phyloP scores from a whole-genome alignment of 2,113 vertebrate species.

The Astur gentilis region DNA sequence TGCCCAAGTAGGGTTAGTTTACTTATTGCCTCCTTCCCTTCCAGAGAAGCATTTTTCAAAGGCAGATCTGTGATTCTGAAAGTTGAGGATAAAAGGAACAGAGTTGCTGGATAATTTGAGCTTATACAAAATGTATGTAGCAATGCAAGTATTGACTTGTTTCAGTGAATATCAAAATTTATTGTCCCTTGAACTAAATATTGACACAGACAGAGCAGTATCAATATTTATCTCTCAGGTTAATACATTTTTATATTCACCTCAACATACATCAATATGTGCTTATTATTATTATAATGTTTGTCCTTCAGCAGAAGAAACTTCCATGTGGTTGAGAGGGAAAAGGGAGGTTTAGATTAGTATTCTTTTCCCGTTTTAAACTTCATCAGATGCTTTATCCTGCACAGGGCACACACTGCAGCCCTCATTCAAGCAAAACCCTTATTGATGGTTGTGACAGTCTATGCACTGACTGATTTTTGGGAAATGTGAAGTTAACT shows the following conservation, averaged over 20 bases:
- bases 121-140: not conserved
- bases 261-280: slow-evolving; percentile 50
- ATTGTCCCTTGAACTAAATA: slow-evolving; percentile 53
- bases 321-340: not conserved
- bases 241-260: slow-evolving; percentile 49
- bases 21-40: not conserved
- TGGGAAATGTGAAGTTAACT: not conserved
- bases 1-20: not conserved
- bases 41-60: not conserved
- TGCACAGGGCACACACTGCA: not conserved
- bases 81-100: not conserved
- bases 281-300: slow-evolving; percentile 23
- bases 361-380: not conserved
- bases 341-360: not conserved
- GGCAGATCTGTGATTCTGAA: not conserved
- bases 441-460: not conserved
- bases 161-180: slow-evolving; percentile 35
- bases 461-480: not conserved
- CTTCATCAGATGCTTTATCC: not conserved
- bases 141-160: not conserved
- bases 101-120: not conserved
- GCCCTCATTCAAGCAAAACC: not conserved
- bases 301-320: slow-evolving; percentile 52
- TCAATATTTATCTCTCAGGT: slow-evolving; percentile 59
- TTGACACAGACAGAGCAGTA: slow-evolving; percentile 43